phyloP scores from a whole-genome alignment of 2,113 vertebrate genomes.

The Chiloscyllium plagiosum region DNA sequence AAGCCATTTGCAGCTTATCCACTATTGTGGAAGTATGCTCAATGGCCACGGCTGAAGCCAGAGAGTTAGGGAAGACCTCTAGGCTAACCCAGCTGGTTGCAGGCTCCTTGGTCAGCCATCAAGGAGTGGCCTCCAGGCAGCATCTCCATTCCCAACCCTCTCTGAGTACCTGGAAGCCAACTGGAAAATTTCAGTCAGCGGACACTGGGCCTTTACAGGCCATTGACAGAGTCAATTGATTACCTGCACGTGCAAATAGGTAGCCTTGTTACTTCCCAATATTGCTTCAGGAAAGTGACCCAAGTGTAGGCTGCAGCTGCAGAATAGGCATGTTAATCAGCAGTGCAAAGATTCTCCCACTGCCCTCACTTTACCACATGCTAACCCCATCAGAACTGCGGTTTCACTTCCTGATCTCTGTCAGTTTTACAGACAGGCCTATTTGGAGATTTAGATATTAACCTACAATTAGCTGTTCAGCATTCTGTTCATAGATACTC shows the following conservation, averaged over 20 bases:
- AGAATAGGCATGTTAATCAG: background rate
- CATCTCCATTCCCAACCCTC: background rate
- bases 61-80: background rate
- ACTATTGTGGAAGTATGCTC: background rate
- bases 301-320: background rate
- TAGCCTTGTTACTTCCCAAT: background rate
- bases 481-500: background rate
- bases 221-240: background rate
- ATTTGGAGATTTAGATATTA: background rate
- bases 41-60: background rate
- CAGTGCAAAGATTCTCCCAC: background rate
- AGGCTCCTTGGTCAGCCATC: too few species aligned
- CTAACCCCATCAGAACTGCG: too few species aligned
- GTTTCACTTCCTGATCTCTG: background rate
- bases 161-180: background rate
- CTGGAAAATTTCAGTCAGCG: background rate
- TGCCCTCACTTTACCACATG: too few species aligned
- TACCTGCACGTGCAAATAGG: too few species aligned
- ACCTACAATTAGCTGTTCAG: background rate
- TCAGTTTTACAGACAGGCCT: background rate
- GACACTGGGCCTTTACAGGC: too few species aligned
- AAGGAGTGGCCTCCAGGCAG: background rate
- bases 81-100: too few species aligned
- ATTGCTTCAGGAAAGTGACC: background rate
- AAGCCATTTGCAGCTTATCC: background rate